These are phyloP conservation scores for Patagioenas fasciata DNA, from an alignment of 2,113 vertebrate genomes.

Conservation along the genomic window DNA sequence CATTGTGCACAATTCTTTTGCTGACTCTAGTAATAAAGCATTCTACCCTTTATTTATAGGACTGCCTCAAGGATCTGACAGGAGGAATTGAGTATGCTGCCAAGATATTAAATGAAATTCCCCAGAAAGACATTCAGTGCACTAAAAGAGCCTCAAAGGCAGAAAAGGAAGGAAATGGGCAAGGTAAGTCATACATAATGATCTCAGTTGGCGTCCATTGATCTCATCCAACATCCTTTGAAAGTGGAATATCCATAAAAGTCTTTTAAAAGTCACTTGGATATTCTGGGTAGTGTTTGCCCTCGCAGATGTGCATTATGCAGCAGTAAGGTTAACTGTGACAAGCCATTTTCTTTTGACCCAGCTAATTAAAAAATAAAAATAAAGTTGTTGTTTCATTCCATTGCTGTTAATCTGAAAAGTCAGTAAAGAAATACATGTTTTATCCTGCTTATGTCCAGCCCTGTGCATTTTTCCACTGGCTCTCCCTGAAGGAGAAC, in stretches of 20 bases:
- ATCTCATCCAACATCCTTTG: conserved; percentile 55
- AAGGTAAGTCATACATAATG: conserved; percentile 72
- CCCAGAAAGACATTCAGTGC: conserved; percentile 69
- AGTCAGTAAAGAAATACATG: neutral
- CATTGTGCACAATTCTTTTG: conserved; percentile 56
- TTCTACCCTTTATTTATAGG: conserved; percentile 74
- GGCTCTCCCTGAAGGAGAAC: neutral
- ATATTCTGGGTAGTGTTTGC: neutral
- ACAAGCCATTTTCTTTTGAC: neutral
- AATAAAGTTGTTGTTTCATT: neutral
- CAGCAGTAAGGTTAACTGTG: neutral
- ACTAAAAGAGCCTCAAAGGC: conserved; percentile 68
- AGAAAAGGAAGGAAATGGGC: conserved; percentile 63
- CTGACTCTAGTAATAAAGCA: conserved; percentile 68
- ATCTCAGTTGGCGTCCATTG: conserved; percentile 25
- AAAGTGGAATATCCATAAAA: conserved; percentile 34
- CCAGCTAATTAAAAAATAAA: neutral
- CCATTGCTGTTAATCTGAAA: neutral
- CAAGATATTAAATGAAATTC: conserved; percentile 78
- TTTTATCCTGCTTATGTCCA: neutral
- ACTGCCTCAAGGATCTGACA: conserved; percentile 72
- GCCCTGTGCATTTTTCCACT: neutral
- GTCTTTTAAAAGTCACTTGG: conserved; percentile 34
- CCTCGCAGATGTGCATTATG: neutral
- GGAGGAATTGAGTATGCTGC: conserved; percentile 71